phyloP scores from a whole-genome alignment of 2,797 vertebrate species.

The Staurois parvus region DNA sequence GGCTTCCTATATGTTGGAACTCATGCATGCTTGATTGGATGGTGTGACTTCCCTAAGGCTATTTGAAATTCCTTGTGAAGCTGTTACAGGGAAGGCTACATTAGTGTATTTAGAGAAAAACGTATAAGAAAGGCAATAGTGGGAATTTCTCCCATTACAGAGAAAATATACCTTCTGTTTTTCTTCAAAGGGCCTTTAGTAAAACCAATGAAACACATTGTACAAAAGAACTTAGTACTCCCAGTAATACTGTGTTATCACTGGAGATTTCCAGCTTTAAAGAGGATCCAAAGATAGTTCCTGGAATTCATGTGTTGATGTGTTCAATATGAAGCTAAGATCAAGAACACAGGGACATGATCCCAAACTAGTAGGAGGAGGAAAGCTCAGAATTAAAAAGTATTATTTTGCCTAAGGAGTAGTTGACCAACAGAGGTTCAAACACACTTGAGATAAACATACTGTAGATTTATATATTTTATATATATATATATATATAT shows the following conservation, averaged over 20 bases:
- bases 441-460: too few species aligned
- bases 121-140: neutral
- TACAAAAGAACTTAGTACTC: neutral
- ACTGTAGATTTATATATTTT: too few species aligned
- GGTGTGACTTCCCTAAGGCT: slow-evolving; percentile 34
- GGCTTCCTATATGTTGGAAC: slow-evolving; percentile 22
- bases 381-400: too few species aligned
- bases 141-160: slow-evolving; percentile 18
- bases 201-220: neutral
- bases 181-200: neutral
- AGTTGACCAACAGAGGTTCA: too few species aligned
- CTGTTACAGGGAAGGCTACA: slow-evolving; percentile 3
- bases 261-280: neutral
- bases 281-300: neutral
- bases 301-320: too few species aligned
- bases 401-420: too few species aligned
- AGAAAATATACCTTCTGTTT: neutral
- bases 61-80: slow-evolving; percentile 13
- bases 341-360: too few species aligned
- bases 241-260: neutral
- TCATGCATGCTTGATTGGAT: slow-evolving; percentile 16
- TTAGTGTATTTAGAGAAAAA: slow-evolving; percentile 33
- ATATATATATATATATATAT: too few species aligned
- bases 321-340: too few species aligned
- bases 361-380: too few species aligned